A percentile compares a stretch with the other conserved stretches of the same genome.
Conservation (phyloP, 2,888 invertebrate species). For the Drosophila fulvimacula region DNA sequence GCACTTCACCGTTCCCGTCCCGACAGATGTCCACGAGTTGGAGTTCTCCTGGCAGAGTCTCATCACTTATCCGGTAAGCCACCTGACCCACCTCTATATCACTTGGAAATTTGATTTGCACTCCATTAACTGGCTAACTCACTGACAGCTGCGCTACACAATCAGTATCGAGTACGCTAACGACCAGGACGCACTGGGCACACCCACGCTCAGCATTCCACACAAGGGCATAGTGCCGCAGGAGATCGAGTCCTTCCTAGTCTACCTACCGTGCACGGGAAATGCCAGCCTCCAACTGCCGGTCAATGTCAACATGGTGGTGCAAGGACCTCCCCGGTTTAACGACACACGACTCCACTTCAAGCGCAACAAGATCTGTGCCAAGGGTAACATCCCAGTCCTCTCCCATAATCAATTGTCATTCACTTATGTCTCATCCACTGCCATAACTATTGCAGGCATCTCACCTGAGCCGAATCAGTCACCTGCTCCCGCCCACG, state of each 20-base stretch:
- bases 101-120: slow-evolving; percentile 63
- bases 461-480: slow-evolving; percentile 89
- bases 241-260: slow-evolving; percentile 91
- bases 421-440: not conserved
- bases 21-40: slow-evolving; percentile 91
- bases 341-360: slow-evolving; percentile 91
- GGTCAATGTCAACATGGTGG: slow-evolving; percentile 92
- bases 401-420: not conserved
- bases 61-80: slow-evolving; percentile 89
- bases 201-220: slow-evolving; percentile 93
- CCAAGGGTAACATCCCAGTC: slow-evolving; percentile 87
- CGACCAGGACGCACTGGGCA: slow-evolving; percentile 90
- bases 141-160: slow-evolving; percentile 84
- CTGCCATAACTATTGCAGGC: slow-evolving; percentile 68
- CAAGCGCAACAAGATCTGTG: slow-evolving; percentile 94
- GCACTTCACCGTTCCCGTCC: slow-evolving; percentile 92
- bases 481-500: slow-evolving; percentile 89
- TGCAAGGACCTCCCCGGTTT: slow-evolving; percentile 90
- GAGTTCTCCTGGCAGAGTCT: slow-evolving; percentile 95
- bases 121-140: slow-evolving; percentile 67
- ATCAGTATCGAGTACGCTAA: slow-evolving; percentile 73
- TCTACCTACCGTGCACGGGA: slow-evolving; percentile 92
- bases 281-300: slow-evolving; percentile 92
- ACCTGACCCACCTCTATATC: slow-evolving; percentile 11
- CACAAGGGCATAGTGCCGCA: slow-evolving; percentile 91